Percentiles rank a stretch among this genome's conserved stretches.
These are phyloP conservation scores for Phragmatobia fuliginosa DNA, from an alignment of 2,888 invertebrate species.

Conservation along the genomic window DNA sequence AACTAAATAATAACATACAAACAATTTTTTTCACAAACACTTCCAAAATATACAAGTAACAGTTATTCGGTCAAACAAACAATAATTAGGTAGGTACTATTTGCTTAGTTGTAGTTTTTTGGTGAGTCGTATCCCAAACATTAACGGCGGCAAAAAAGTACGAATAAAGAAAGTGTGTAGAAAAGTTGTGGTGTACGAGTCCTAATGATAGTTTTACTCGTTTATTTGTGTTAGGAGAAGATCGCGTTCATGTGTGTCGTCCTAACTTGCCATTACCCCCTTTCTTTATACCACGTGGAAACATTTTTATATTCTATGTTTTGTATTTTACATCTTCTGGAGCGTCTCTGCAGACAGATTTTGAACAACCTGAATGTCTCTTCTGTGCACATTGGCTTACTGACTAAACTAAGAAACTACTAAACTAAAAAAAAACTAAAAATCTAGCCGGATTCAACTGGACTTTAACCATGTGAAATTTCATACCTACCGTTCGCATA, in stretches of 20 bases:
- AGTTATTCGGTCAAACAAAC: not conserved
- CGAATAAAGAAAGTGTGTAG: conserved; percentile 41
- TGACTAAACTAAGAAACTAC: too few relatives aligned
- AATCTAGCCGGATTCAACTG: too few relatives aligned
- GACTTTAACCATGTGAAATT: too few relatives aligned
- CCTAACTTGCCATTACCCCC: conserved; percentile 52
- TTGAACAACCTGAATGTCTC: too few relatives aligned
- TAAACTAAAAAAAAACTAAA: too few relatives aligned
- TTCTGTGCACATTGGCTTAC: too few relatives aligned
- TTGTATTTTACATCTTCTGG: too few relatives aligned
- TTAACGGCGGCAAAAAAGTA: conserved; percentile 7
- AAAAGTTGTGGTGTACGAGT: conserved; percentile 36
- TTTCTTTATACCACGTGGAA: not conserved
- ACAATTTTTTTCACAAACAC: not conserved
- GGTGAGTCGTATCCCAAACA: conserved; percentile 24
- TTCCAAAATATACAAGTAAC: not conserved
- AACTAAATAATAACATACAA: too few relatives aligned
- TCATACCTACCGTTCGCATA: too few relatives aligned
- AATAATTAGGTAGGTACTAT: not conserved
- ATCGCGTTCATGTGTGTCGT: conserved; percentile 44
- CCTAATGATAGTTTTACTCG: conserved; percentile 64
- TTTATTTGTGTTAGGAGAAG: conserved; percentile 60
- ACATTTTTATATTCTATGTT: not conserved
- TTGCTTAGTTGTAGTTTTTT: not conserved
- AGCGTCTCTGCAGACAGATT: too few relatives aligned